phyloP scores from a whole-genome alignment of 2,113 vertebrate species.

The Osmerus eperlanus region DNA sequence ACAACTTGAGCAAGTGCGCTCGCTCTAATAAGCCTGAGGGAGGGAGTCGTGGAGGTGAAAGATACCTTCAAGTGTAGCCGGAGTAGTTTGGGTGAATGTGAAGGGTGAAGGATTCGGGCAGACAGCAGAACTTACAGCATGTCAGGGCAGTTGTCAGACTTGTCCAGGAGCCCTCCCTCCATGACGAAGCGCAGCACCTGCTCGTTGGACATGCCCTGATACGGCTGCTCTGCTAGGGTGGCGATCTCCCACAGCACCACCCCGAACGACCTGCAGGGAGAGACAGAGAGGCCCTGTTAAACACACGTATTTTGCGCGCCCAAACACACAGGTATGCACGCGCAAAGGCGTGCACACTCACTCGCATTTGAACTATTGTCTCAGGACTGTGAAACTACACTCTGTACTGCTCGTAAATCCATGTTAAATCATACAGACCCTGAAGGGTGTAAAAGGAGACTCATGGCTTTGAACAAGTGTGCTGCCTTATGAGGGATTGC shows the following conservation, averaged over 20 bases:
- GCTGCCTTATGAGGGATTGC: background rate
- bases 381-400: too few relatives aligned
- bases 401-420: too few relatives aligned
- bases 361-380: background rate
- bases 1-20: too few relatives aligned
- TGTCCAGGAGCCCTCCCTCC: constrained; percentile 96
- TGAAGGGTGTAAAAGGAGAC: too few relatives aligned
- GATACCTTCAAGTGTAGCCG: too few relatives aligned
- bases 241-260: constrained; percentile 98
- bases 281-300: constrained; percentile 9
- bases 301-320: background rate
- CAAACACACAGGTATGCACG: background rate
- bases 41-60: too few relatives aligned
- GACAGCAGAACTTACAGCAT: constrained; percentile 81
- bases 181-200: constrained; percentile 98
- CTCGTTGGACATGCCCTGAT: constrained; percentile 98
- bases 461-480: background rate
- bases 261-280: constrained; percentile 85
- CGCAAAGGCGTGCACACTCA: background rate
- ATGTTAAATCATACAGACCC: too few relatives aligned
- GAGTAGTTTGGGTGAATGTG: background rate
- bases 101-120: background rate
- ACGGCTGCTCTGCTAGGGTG: constrained; percentile 92
- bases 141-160: constrained; percentile 95
- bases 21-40: too few relatives aligned